Evolutionary conservation across 92 coral and sea anemone species (phyloP), one percentile per base, ranked within the genome.

Genomic region (Metridium senile): DNA sequence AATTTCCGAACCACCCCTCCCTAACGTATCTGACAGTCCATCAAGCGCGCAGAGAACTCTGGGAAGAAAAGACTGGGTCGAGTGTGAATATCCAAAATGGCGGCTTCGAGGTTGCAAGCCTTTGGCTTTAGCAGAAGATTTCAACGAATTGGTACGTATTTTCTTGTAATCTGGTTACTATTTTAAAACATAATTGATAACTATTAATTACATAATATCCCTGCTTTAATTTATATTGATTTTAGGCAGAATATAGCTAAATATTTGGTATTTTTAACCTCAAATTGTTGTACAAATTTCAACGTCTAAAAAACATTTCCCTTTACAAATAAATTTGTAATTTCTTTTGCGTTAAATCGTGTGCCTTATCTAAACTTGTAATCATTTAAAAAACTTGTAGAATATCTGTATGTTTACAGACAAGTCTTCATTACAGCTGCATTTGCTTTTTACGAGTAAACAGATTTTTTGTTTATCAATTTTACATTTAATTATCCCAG

Each of bases 1-100:
- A 39, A 59, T 9, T 7, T 19, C 63, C 65, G 20, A 22, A 21
- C 17, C 74, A 3, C 74, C 31, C 49, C 76, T 39, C 76, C 18
- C 19, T n/a, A 10, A 19, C 0, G 9, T 49, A 0, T 17, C 25
- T 11, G 13, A 34, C 4, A 20, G 0, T 39, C 13, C 49, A 4
- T 39, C 26, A 33, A 53, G 22, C 43, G 13, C 72, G 25, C 61
- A 62, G 39, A 23, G 71, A 20, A 16, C 29, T 11, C 34, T 66
- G 72, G 77, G 84, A 69, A 54, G n/a, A n/a, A 4, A 6, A 43
- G 82, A 47, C 82, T 76, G 63, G 81, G 62, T 26, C 76, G 66
- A 58, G 66, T n/a, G 70, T 35, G 30, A 81, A 33, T n/a, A 39
- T 66, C 72, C 78, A 85, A 85, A 28, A 85, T 85, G 89, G 89